Evolutionary conservation across 92 coral and sea anemone species (phyloP), one percentile per base, ranked within the genome.

Genomic region (Heteractis magnifica): DNA sequence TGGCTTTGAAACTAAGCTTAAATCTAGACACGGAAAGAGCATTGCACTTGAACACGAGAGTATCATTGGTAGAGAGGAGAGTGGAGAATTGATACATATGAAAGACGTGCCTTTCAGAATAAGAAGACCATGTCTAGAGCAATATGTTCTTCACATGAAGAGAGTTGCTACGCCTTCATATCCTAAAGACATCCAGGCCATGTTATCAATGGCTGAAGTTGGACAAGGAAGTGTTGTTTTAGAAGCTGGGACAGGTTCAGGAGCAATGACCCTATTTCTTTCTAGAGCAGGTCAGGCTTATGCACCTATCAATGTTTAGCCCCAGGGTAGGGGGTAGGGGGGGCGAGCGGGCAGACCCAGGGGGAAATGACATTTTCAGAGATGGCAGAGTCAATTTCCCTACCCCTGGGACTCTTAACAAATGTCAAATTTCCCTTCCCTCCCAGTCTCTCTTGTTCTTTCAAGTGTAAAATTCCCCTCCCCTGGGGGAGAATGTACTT

Each of bases 211-310:
- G 88, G 74, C 62, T 71, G 84, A 85, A n/a, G 74, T 79, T 14
- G 65, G 88, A 41, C 73, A 48, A 26, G 88, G 88, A 10, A 76
- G 88, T 73, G 48, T n/a, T 19, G 65, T 79, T 18, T 62, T 86
- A 60, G 89, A 86, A 65, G 85, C 89, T 49, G 89, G 89, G 12
- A 53, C 89, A 44, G 89, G 89, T 11, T 86, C 89, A 21, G 85
- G 85, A 8, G 89, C 89, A 4, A 19, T 86, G 79, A 80, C 89
- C 2, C 34, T 86, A 16, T 86, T 78, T 86, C 83, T 86, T 34
- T 86, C 89, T 21, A 79, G 68, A 68, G 79, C 89, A 60, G 89
- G 89, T 85, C 7, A 23, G 53, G 23, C 23, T 65, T 0, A 26
- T 26, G 26, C 26, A 26, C 26, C 26, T 26, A 11, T 77, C 13